A percentile compares a stretch with the other conserved stretches of the same genome.
Evolutionary conservation across 2,888 invertebrate species (phyloP).

Genomic region (Himalopsyche japonica): DNA sequence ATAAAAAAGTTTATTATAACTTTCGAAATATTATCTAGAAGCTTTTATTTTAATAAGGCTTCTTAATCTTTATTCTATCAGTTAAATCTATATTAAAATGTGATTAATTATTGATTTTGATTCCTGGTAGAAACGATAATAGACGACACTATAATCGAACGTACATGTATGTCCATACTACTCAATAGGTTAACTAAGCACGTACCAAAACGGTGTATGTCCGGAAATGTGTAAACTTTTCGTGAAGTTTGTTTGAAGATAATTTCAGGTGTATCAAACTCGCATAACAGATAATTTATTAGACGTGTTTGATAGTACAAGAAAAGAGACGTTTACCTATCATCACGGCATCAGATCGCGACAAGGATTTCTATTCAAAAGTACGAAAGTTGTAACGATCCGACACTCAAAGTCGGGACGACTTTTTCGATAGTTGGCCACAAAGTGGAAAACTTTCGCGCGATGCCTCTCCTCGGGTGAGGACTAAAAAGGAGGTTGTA

Average conservation of each 20-base stretch:
- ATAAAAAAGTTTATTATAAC: no score
- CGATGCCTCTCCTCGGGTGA: background rate
- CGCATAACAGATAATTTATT: background rate
- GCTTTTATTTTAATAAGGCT: no score
- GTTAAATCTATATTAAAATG: no score
- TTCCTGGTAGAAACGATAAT: no score
- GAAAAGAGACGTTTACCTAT: background rate
- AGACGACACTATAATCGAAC: no score
- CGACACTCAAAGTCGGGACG: background rate
- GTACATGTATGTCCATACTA: no score
- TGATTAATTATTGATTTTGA: no score
- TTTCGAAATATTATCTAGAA: no score
- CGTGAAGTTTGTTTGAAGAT: background rate
- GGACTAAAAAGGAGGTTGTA: background rate
- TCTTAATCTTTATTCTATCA: no score
- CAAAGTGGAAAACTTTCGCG: background rate
- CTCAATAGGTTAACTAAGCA: no score
- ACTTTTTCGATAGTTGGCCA: constrained; percentile 1
- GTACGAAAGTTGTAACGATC: background rate
- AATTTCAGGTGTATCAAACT: background rate
- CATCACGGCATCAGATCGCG: background rate
- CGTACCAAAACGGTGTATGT: no score
- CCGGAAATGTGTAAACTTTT: background rate
- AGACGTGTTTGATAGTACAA: background rate
- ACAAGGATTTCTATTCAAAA: background rate